phyloP scores from a whole-genome alignment of 2,888 invertebrate species.

The Agonum fuliginosum region DNA sequence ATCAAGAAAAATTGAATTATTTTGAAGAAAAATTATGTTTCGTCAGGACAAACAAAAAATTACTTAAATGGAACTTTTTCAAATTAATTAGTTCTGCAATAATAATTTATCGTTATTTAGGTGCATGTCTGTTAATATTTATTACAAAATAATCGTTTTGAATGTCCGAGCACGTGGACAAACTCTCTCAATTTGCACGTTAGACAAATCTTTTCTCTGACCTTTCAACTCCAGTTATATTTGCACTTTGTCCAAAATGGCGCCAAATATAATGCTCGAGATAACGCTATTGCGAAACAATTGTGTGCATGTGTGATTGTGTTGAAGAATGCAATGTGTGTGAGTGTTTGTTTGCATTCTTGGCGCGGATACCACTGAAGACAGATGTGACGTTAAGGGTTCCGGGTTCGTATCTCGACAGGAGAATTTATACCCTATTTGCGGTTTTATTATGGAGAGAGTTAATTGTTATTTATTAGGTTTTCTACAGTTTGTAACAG shows the following conservation, averaged over 20 bases:
- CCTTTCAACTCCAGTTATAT: constrained; percentile 37
- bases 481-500: too few relatives aligned
- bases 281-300: constrained; percentile 46
- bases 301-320: background rate
- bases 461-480: constrained; percentile 27
- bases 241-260: constrained; percentile 55
- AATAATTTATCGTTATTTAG: background rate
- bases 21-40: too few relatives aligned
- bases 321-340: constrained; percentile 33
- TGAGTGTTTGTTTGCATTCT: constrained; percentile 46
- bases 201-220: constrained; percentile 22
- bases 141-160: background rate
- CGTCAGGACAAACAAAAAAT: too few relatives aligned
- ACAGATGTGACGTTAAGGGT: constrained; percentile 54
- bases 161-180: constrained; percentile 14
- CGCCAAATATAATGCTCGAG: constrained; percentile 26
- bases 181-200: constrained; percentile 39
- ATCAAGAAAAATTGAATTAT: too few relatives aligned
- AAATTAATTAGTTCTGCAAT: background rate
- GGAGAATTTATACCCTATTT: constrained; percentile 41
- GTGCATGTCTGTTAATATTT: background rate
- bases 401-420: constrained; percentile 46
- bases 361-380: constrained; percentile 43
- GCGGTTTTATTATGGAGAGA: background rate
- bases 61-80: too few relatives aligned